phyloP scores from a whole-genome alignment of 2,797 vertebrate genomes.

The Phrynocephalus guinanensis region DNA sequence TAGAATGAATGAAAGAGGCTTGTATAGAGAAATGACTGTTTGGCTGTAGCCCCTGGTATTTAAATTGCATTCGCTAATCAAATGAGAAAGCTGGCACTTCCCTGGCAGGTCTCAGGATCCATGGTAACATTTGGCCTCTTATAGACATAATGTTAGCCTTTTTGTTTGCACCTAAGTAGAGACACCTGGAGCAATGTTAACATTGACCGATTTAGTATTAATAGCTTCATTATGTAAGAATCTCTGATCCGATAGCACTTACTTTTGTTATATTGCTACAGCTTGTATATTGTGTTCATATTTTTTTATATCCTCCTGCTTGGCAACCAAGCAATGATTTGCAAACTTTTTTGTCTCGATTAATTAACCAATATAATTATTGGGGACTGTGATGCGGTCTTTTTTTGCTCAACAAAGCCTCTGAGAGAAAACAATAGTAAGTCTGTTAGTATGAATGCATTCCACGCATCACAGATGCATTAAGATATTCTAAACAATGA shows the following conservation, averaged over 20 bases:
- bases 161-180: conserved; percentile 82
- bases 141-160: conserved; percentile 86
- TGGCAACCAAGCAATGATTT: conserved; percentile 85
- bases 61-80: conserved; percentile 87
- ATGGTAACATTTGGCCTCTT: conserved; percentile 90
- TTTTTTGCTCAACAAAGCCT: conserved; percentile 81
- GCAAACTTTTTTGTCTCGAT: conserved; percentile 89
- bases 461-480: conserved; percentile 95
- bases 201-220: conserved; percentile 83
- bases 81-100: conserved; percentile 84
- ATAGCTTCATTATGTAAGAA: conserved; percentile 83
- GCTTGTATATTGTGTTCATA: conserved; percentile 83
- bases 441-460: conserved; percentile 91
- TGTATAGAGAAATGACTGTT: conserved; percentile 82
- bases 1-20: conserved; percentile 81
- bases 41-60: conserved; percentile 85
- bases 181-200: conserved; percentile 85
- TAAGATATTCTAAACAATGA: conserved; percentile 92
- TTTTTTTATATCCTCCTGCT: conserved; percentile 85
- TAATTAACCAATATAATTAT: conserved; percentile 98
- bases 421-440: conserved; percentile 87
- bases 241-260: conserved; percentile 84
- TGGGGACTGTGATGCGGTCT: conserved; percentile 88
- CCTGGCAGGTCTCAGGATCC: conserved; percentile 91
- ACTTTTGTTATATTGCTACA: conserved; percentile 84